Conservation (phyloP, 1,140 invertebrate species). For the Meteorus sp. region DNA sequence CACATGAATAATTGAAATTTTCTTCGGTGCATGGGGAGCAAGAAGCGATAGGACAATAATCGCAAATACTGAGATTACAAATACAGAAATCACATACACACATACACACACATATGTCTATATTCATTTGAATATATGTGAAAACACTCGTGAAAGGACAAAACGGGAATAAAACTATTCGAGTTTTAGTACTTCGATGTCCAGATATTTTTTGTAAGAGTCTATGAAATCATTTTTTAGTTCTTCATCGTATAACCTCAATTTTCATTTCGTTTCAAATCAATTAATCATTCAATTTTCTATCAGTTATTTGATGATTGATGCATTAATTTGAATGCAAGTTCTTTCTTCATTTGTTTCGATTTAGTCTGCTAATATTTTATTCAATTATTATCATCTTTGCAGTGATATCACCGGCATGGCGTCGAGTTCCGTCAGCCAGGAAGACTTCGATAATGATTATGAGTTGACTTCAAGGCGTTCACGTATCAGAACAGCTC, state of each 20-base stretch:
- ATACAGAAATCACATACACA: too few relatives aligned
- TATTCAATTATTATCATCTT: neutral
- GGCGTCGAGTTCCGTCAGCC: conserved; percentile 70
- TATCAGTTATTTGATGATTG: neutral
- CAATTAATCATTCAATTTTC: neutral
- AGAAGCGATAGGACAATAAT: too few relatives aligned
- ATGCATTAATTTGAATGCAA: neutral
- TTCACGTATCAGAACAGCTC: conserved; percentile 61
- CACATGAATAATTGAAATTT: too few relatives aligned
- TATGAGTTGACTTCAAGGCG: conserved; percentile 61
- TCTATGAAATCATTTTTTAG: conserved; percentile 12
- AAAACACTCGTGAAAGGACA: neutral
- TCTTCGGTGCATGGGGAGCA: too few relatives aligned
- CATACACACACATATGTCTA: too few relatives aligned
- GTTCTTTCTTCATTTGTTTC: too few relatives aligned
- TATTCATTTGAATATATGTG: too few relatives aligned
- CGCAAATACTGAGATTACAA: too few relatives aligned
- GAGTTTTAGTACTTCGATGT: conserved; percentile 38
- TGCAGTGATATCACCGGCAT: conserved; percentile 53
- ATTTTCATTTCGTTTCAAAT: neutral
- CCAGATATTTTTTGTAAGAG: conserved; percentile 50
- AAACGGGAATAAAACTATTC: neutral
- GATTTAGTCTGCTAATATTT: neutral
- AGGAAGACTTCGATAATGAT: conserved; percentile 68
- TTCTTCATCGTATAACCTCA: neutral